Evolutionary conservation across 2,888 invertebrate genomes (phyloP).

Genomic region (Plebejus anna): DNA sequence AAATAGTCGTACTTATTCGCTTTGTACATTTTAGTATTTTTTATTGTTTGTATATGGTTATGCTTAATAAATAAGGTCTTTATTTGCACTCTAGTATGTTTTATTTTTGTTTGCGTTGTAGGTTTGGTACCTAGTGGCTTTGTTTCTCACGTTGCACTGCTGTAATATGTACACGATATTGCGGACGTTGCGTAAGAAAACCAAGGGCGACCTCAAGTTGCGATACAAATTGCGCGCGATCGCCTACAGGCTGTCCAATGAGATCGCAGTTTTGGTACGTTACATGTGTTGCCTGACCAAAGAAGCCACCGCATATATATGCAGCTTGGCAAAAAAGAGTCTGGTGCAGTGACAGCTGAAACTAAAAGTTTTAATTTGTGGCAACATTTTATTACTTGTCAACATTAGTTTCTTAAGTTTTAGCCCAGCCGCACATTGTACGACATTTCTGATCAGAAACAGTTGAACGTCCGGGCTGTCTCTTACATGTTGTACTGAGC

Average conservation of each 20-base stretch:
- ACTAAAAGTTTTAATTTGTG: too few relatives aligned
- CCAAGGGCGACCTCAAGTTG: conserved; percentile 78
- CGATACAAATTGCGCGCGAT: conserved; percentile 80
- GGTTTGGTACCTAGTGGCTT: conserved; percentile 89
- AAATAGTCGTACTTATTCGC: conserved; percentile 40
- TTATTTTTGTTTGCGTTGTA: conserved; percentile 63
- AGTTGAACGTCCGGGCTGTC: too few relatives aligned
- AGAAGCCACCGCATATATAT: neutral
- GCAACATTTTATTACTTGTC: too few relatives aligned
- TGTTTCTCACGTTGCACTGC: conserved; percentile 92
- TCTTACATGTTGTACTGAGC: too few relatives aligned
- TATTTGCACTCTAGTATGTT: conserved; percentile 50
- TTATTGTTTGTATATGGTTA: conserved; percentile 42
- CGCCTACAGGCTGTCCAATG: conserved; percentile 70
- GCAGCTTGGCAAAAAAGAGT: too few relatives aligned
- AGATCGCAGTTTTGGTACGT: conserved; percentile 70
- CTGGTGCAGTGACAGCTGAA: too few relatives aligned
- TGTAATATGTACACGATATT: conserved; percentile 94
- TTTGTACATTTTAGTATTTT: conserved; percentile 27
- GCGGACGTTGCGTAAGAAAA: conserved; percentile 92
- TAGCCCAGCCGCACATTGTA: too few relatives aligned
- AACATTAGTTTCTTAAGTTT: too few relatives aligned
- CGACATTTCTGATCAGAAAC: too few relatives aligned
- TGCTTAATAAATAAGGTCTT: conserved; percentile 62
- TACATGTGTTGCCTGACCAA: conserved; percentile 31